These are phyloP conservation scores for Temnothorax unifasciatus DNA, from an alignment of 2,888 invertebrate genomes.

Conservation along the genomic window DNA sequence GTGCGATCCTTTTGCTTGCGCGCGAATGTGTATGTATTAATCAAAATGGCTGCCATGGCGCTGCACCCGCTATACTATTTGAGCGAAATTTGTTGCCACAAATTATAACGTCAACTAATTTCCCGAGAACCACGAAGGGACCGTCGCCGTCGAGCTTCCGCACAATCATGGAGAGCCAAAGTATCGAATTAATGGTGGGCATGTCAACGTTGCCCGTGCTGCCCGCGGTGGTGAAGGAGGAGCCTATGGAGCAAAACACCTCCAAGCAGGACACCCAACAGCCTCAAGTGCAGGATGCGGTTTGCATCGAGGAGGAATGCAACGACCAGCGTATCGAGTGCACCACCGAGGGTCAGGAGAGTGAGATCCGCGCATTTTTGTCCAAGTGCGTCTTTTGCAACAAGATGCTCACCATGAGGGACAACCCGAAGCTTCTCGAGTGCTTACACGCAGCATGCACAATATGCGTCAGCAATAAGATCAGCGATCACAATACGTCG, in stretches of 20 bases:
- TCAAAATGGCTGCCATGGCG: conserved; percentile 46
- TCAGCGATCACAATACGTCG: conserved; percentile 87
- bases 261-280: conserved; percentile 78
- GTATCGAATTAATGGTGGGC: conserved; percentile 69
- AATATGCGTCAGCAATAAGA: conserved; percentile 91
- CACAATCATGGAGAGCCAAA: conserved; percentile 73
- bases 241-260: conserved; percentile 79
- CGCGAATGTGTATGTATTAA: neutral
- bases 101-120: conserved; percentile 54
- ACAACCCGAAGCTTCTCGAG: conserved; percentile 93
- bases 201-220: conserved; percentile 66
- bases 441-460: conserved; percentile 95
- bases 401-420: conserved; percentile 87
- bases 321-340: conserved; percentile 81
- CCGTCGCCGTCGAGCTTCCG: neutral
- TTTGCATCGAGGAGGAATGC: conserved; percentile 78
- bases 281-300: conserved; percentile 73
- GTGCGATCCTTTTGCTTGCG: neutral
- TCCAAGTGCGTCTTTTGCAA: conserved; percentile 86
- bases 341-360: conserved; percentile 82
- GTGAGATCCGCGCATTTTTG: conserved; percentile 79
- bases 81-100: conserved; percentile 61
- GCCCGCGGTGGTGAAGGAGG: conserved; percentile 81
- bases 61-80: conserved; percentile 48
- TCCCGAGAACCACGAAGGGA: neutral